A percentile compares a stretch with the other conserved stretches of the same genome.
phyloP scores from a whole-genome alignment of 2,888 invertebrate genomes.

The Sphaerophoria taeniata region DNA sequence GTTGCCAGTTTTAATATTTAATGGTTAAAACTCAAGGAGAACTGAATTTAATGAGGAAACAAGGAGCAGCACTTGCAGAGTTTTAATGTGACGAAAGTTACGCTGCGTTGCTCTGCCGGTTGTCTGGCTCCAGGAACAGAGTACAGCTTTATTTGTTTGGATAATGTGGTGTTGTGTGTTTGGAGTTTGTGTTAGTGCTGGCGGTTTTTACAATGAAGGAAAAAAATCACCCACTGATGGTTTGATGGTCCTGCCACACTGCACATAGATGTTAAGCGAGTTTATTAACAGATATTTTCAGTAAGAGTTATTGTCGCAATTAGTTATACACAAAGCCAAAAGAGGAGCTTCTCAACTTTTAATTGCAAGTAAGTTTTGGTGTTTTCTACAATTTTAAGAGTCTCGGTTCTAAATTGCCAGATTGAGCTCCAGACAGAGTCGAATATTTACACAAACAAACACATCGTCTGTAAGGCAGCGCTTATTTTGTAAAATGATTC shows the following conservation, averaged over 20 bases:
- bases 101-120: not conserved
- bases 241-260: not conserved
- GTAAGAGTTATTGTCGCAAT: conserved; percentile 68
- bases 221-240: not conserved
- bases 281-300: conserved; percentile 70
- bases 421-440: conserved; percentile 13
- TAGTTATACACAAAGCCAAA: conserved; percentile 64
- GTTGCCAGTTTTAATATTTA: conserved; percentile 57
- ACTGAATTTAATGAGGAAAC: conserved; percentile 66
- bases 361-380: conserved; percentile 67
- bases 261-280: conserved; percentile 40
- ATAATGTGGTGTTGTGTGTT: not conserved
- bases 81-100: conserved; percentile 68
- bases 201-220: too few species aligned
- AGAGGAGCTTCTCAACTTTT: conserved; percentile 60
- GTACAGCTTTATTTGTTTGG: not conserved
- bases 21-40: conserved; percentile 38
- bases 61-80: conserved; percentile 50
- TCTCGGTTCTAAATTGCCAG: conserved; percentile 36
- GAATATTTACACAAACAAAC: not conserved
- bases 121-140: not conserved
- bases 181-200: too few species aligned
- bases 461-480: not conserved
- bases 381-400: conserved; percentile 38
- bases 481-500: conserved; percentile 11